phyloP scores from a whole-genome alignment of 2,888 invertebrate species.

The Dolichopus griseipennis region DNA sequence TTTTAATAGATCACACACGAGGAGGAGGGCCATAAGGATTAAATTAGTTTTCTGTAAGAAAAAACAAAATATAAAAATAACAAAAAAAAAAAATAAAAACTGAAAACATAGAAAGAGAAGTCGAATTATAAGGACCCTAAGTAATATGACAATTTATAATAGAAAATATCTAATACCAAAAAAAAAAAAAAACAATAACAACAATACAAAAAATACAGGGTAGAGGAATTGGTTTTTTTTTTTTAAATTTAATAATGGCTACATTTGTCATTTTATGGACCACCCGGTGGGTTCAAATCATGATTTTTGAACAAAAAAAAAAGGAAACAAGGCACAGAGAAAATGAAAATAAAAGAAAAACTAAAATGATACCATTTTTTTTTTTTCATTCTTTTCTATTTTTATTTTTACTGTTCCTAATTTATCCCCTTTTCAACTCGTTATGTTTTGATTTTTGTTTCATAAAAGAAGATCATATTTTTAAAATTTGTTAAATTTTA shows the following conservation, averaged over 20 bases:
- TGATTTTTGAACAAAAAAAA: background rate
- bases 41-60: background rate
- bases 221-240: conserved; percentile 10
- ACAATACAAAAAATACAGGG: background rate
- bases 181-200: background rate
- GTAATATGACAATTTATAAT: too few relatives aligned
- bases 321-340: background rate
- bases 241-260: conserved; percentile 22
- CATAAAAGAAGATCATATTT: too few relatives aligned
- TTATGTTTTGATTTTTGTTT: too few relatives aligned
- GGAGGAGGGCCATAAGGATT: background rate
- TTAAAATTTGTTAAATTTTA: too few relatives aligned
- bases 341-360: too few relatives aligned
- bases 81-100: background rate
- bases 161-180: conserved; percentile 7
- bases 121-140: too few relatives aligned
- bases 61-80: background rate
- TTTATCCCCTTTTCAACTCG: too few relatives aligned
- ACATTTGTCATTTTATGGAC: conserved; percentile 24
- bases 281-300: conserved; percentile 20
- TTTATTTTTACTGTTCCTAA: background rate
- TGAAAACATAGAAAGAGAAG: too few relatives aligned
- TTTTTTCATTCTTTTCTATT: background rate
- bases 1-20: background rate
- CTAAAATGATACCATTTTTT: too few relatives aligned